Percentiles rank a stretch among this genome's conserved stretches.
phyloP scores from a whole-genome alignment of 2,797 vertebrate genomes.

The Gadopsis marmoratus region DNA sequence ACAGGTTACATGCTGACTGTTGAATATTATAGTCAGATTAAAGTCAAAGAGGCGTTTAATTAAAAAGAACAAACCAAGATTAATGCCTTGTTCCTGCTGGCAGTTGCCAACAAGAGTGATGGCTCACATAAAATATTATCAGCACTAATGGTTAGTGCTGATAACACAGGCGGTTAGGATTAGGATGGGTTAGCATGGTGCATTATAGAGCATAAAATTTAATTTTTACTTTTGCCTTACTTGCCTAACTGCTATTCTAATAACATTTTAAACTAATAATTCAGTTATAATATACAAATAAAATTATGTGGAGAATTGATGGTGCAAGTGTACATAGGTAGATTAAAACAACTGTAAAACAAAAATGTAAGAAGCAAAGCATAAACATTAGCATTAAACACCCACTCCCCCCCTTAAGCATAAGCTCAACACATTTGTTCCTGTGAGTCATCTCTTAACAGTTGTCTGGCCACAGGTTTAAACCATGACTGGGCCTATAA shows the following conservation, averaged over 20 bases:
- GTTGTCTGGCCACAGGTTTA: conserved; percentile 1
- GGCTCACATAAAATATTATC: neutral
- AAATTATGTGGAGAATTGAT: neutral
- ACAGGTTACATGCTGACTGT: neutral
- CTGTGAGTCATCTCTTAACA: conserved; percentile 40
- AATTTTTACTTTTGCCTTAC: neutral
- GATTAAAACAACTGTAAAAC: neutral
- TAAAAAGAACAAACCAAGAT: neutral
- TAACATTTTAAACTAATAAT: neutral
- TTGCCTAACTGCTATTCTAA: neutral
- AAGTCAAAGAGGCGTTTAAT: neutral
- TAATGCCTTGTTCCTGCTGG: conserved; percentile 6
- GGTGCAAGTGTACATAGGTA: neutral
- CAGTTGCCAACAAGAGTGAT: neutral
- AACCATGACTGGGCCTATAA: neutral
- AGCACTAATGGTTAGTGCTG: neutral
- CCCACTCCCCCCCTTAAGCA: neutral
- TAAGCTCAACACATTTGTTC: conserved; percentile 13
- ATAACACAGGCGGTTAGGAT: too few relatives aligned
- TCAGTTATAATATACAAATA: neutral
- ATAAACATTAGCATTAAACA: neutral
- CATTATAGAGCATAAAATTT: neutral
- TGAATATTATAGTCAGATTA: neutral
- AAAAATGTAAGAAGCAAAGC: neutral
- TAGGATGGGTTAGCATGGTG: too few relatives aligned